Evolutionary conservation across 2,888 invertebrate genomes (phyloP), one percentile per base, ranked within the genome.

Genomic region (Meteorus colon): DNA sequence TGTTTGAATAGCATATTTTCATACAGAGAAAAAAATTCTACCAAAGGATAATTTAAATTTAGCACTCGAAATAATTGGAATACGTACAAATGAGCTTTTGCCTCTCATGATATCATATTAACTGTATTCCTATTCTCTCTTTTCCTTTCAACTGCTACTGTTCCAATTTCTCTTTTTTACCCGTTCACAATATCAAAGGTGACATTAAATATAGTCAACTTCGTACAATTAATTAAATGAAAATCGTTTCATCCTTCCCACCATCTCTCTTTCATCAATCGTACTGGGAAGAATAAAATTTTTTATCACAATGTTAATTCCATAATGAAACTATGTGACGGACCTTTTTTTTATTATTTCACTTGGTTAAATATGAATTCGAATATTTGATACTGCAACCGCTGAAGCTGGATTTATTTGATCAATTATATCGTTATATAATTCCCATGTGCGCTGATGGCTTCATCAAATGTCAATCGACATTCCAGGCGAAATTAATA

Each of bases 211-310:
- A 19, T 19, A 55, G 55, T 55, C 55, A 19, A 5, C 5, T 55
- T 55, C 0, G n/a, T 55, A 55, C 55, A 19, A 55, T 19, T 55
- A 55, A 55, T 55, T 55, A 55, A 55, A 55, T 55, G n/a, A 19
- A 55, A 19, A 55, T 55, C 55, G 19, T 19, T 55, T 5, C 19
- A 34, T 70, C 60, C 6, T 55, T 51, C 16, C 34, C 59, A 10
- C 51, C 41, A 16, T 59, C 31, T 24, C 62, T 76, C 67, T 62
- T 48, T 29, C 34, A 60, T 34, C 68, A 41, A 59, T 37, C 51
- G 41, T 16, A 55, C 19, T 12, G 41, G 41, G 41, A 1, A 41
- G 0, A 12, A 12, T 12, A 2, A 2, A 41, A 41, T 12, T 41
- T 41, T 41, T 41, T 41, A 41, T 12, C 12, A 12, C 12, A 41